Evolutionary conservation across 92 coral and sea anemone genomes (phyloP).

Genomic region (Epizoanthus scotinus): DNA sequence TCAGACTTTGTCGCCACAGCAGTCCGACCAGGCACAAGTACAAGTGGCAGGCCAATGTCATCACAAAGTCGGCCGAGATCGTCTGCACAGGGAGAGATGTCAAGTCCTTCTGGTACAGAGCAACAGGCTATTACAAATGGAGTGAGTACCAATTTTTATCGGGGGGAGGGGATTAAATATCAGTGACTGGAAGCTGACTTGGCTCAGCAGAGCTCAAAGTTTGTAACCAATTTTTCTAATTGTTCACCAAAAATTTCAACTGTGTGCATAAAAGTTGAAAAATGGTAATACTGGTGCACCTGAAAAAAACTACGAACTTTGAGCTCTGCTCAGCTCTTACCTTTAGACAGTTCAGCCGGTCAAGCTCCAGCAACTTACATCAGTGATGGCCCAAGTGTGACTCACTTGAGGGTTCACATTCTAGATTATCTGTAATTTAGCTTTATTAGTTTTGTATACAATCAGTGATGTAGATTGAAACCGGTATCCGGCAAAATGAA

Average conservation of each 20-base stretch:
- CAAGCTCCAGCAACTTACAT: constrained; percentile 51
- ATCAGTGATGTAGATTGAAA: no score
- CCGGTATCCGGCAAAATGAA: no score
- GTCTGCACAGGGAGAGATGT: constrained; percentile 32
- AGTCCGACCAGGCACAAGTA: constrained; percentile 33
- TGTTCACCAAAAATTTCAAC: no score
- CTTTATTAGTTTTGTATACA: no score
- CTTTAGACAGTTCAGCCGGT: constrained; percentile 53
- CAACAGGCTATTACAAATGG: constrained; percentile 79
- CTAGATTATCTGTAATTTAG: no score
- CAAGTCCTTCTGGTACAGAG: constrained; percentile 36
- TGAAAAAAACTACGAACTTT: no score
- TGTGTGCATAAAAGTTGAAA: no score
- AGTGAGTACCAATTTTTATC: constrained; percentile 37
- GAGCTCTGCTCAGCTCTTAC: constrained; percentile 56
- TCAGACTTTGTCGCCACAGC: not conserved
- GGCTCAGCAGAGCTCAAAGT: no score
- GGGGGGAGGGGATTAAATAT: no score
- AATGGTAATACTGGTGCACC: no score
- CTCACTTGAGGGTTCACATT: not conserved
- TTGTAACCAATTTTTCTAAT: no score
- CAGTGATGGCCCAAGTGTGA: constrained; percentile 69
- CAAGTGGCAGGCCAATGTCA: constrained; percentile 32
- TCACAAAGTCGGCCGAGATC: constrained; percentile 45
- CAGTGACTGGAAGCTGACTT: not conserved